Evolutionary conservation across 30 jellyfish, hydroid and myxozoan species (phyloP).

Genomic region (Turritopsis rubra): DNA sequence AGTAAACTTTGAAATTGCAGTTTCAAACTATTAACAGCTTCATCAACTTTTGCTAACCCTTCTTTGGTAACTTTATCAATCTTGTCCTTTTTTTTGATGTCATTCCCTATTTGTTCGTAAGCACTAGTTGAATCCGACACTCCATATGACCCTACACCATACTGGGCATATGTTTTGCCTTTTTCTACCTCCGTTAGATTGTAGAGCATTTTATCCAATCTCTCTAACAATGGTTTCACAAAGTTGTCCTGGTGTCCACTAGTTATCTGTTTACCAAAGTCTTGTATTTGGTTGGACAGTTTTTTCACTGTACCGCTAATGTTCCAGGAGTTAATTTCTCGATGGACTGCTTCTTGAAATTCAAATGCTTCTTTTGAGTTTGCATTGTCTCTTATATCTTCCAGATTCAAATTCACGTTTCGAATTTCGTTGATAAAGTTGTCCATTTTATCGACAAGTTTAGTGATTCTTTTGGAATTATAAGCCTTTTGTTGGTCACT

Average conservation of each 20-base stretch:
- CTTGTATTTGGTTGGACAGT: slow-evolving; percentile 13
- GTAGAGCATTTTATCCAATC: slow-evolving; percentile 11
- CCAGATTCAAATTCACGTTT: slow-evolving; percentile 4
- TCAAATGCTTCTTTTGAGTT: slow-evolving; percentile 10
- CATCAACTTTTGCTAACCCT: not conserved
- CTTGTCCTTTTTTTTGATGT: slow-evolving; percentile 2
- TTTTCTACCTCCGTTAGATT: slow-evolving; percentile 2
- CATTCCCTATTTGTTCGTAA: not conserved
- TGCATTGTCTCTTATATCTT: not conserved
- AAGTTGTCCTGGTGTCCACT: not conserved
- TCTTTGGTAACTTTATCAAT: not conserved
- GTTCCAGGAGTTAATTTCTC: slow-evolving; percentile 18
- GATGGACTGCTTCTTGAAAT: slow-evolving; percentile 14
- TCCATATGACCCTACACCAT: not conserved
- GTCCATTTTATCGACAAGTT: slow-evolving; percentile 32
- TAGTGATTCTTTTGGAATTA: slow-evolving; percentile 4
- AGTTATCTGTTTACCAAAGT: not conserved
- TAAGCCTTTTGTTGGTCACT: not conserved
- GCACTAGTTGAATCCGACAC: not conserved
- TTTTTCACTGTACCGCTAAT: slow-evolving; percentile 4
- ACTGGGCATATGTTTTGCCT: not conserved
- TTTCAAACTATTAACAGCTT: not conserved
- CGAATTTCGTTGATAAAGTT: slow-evolving; percentile 11
- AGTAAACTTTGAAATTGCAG: slow-evolving; percentile 2
- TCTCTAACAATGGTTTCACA: slow-evolving; percentile 24